phyloP scores from a whole-genome alignment of 2,888 invertebrate genomes.

The Amaurobius ferox region DNA sequence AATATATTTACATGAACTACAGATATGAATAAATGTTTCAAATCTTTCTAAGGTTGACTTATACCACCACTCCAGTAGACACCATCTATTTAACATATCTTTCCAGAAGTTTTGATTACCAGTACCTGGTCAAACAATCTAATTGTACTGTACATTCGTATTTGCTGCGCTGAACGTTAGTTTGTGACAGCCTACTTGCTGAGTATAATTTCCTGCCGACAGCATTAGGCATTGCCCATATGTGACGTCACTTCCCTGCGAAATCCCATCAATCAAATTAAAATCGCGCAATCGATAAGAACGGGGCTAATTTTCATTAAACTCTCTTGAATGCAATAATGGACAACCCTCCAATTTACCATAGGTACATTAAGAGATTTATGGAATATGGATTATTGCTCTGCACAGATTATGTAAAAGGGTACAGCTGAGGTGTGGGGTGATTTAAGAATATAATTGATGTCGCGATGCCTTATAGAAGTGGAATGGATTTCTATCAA shows the following conservation, averaged over 20 bases:
- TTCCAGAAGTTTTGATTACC: not conserved
- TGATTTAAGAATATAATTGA: no score
- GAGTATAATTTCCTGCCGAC: not conserved
- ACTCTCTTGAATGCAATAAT: slow-evolving; percentile 36
- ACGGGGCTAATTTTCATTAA: slow-evolving; percentile 27
- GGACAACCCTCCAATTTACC: slow-evolving; percentile 24
- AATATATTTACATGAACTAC: no score
- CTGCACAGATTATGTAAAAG: no score
- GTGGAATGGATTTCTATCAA: no score
- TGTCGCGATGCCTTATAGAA: no score
- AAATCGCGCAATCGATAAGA: slow-evolving; percentile 31
- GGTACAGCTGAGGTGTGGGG: no score
- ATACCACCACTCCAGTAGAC: not conserved
- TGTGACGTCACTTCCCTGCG: slow-evolving; percentile 27
- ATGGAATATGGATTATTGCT: slow-evolving; percentile 21
- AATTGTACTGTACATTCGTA: not conserved
- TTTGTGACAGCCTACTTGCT: not conserved
- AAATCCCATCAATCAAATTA: slow-evolving; percentile 32
- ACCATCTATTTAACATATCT: not conserved
- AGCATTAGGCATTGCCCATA: not conserved
- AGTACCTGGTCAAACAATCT: not conserved
- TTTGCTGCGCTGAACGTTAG: not conserved
- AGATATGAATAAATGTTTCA: no score
- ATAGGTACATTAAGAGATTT: slow-evolving; percentile 32
- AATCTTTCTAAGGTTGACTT: no score